A percentile compares a stretch with the other conserved stretches of the same genome.
phyloP scores from a whole-genome alignment of 2,888 invertebrate genomes.

The Podabrus alpinus region DNA sequence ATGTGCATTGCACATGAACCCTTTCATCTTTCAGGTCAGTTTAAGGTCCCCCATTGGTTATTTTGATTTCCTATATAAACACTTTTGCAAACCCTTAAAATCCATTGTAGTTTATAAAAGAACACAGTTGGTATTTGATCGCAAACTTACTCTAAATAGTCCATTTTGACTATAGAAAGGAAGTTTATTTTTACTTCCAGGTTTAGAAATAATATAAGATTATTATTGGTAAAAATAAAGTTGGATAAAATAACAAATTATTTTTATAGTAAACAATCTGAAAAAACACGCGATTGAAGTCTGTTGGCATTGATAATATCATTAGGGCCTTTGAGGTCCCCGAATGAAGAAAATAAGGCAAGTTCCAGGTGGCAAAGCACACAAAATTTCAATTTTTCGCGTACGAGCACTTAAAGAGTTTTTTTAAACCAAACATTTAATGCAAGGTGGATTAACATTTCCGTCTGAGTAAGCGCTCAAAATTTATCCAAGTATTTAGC shows the following conservation, averaged over 20 bases:
- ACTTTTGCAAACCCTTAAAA: slow-evolving; percentile 11
- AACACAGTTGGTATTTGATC: slow-evolving; percentile 19
- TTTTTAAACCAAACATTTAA: not conserved
- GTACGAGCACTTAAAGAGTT: not conserved
- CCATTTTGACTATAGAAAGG: slow-evolving; percentile 2
- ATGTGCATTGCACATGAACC: slow-evolving; percentile 20
- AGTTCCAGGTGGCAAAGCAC: not conserved
- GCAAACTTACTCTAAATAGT: slow-evolving; percentile 7
- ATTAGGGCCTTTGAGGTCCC: not conserved
- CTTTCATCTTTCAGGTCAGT: slow-evolving; percentile 27
- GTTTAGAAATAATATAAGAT: not conserved
- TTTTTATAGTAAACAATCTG: not conserved
- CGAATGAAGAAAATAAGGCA: not conserved
- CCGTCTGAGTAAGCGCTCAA: not conserved
- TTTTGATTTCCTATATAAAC: slow-evolving; percentile 30
- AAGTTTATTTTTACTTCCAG: slow-evolving; percentile 19
- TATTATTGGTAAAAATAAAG: not conserved
- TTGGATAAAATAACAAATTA: not conserved
- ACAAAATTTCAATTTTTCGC: not conserved
- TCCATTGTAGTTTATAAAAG: slow-evolving; percentile 19
- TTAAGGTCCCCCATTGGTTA: slow-evolving; percentile 18
- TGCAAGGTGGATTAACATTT: not conserved
- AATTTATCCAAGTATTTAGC: not conserved
- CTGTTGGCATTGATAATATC: not conserved
- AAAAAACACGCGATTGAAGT: not conserved